Evolutionary conservation across 2,113 vertebrate genomes (phyloP).

Genomic region (Mustelus asterias): DNA sequence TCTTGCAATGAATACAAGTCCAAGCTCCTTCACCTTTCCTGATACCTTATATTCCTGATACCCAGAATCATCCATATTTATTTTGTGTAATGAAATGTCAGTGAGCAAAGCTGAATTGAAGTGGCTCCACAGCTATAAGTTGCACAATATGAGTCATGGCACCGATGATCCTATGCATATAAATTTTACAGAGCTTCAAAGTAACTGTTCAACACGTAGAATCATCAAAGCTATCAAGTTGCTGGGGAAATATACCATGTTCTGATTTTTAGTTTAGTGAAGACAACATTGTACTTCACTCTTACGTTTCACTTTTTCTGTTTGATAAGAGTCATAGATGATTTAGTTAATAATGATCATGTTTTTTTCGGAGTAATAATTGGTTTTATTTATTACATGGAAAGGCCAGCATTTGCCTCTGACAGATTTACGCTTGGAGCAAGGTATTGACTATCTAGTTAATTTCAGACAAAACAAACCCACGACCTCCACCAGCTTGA

Average conservation of each 20-base stretch:
- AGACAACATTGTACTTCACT: not conserved
- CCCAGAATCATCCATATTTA: not conserved
- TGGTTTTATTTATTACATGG: not conserved
- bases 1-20: not conserved
- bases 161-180: not conserved
- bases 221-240: not conserved
- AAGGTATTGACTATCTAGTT: too few relatives aligned
- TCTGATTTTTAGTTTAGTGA: not conserved
- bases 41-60: not conserved
- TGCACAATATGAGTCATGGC: not conserved
- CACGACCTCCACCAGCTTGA: too few relatives aligned
- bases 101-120: slow-evolving; percentile 2
- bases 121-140: not conserved
- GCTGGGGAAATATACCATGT: not conserved
- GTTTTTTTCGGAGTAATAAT: not conserved
- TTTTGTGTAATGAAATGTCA: slow-evolving; percentile 6
- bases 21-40: not conserved
- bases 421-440: not conserved
- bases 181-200: not conserved
- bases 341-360: not conserved
- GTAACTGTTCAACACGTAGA: not conserved
- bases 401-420: not conserved
- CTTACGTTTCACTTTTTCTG: not conserved
- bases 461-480: not conserved
- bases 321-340: not conserved